These are phyloP conservation scores for Zonitis immaculata DNA, from an alignment of 2,888 invertebrate species.

Conservation along the genomic window DNA sequence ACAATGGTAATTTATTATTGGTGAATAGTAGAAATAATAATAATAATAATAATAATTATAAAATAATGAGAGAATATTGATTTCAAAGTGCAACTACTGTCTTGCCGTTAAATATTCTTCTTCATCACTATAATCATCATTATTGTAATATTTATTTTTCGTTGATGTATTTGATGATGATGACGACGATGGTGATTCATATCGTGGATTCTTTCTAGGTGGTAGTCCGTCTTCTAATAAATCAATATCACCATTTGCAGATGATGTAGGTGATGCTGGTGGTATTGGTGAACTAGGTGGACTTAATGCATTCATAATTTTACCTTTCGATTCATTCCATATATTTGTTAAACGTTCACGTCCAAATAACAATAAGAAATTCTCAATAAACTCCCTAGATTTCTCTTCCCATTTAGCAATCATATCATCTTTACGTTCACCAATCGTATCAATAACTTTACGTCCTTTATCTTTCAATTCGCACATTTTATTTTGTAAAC, in stretches of 20 bases:
- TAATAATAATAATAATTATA: not conserved
- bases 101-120: conserved; percentile 31
- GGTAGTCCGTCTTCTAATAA: conserved; percentile 42
- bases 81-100: conserved; percentile 2
- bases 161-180: conserved; percentile 24
- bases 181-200: conserved; percentile 38
- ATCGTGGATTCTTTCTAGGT: conserved; percentile 44
- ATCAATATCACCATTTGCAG: conserved; percentile 42
- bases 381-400: conserved; percentile 93
- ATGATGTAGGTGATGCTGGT: conserved; percentile 40
- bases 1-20: no score
- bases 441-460: conserved; percentile 75
- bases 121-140: conserved; percentile 43
- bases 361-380: conserved; percentile 92
- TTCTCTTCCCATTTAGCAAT: conserved; percentile 97
- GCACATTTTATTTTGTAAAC: conserved; percentile 95
- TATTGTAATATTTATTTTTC: conserved; percentile 28
- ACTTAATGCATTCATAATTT: conserved; percentile 85
- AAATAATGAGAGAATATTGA: not conserved
- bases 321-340: conserved; percentile 89
- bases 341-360: conserved; percentile 80
- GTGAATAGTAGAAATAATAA: no score
- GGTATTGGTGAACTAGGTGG: conserved; percentile 74
- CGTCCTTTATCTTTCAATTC: conserved; percentile 91
- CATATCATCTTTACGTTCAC: conserved; percentile 84